Evolutionary conservation across 2,797 vertebrate species (phyloP).

Genomic region (Natrix natrix): DNA sequence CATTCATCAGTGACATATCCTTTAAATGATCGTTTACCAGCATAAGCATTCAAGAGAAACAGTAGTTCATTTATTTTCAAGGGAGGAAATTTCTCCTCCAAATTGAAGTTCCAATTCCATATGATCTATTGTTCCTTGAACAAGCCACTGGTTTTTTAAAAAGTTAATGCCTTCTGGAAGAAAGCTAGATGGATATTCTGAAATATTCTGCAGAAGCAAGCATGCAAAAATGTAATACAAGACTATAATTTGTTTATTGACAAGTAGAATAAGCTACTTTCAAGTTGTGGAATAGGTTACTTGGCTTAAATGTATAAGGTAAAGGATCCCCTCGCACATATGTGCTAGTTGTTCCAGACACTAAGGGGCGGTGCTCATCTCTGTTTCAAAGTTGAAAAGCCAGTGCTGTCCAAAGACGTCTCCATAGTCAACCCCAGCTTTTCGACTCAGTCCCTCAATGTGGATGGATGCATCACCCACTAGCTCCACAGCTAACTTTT

Average conservation of each 20-base stretch:
- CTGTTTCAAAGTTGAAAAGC: too few relatives aligned
- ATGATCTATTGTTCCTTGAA: slow-evolving; percentile 46
- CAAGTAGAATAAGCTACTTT: background rate
- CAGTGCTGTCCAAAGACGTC: too few relatives aligned
- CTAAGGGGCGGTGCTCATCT: too few relatives aligned
- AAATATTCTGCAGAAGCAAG: background rate
- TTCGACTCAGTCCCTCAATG: too few relatives aligned
- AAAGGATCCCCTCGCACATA: too few relatives aligned
- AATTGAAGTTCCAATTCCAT: slow-evolving; percentile 52
- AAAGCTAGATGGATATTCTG: background rate
- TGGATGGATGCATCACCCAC: too few relatives aligned
- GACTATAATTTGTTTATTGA: background rate
- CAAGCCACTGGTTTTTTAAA: slow-evolving; percentile 40
- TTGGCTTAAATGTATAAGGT: background rate
- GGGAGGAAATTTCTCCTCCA: slow-evolving; percentile 40
- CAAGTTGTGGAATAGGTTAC: background rate
- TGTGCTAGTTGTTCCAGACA: too few relatives aligned
- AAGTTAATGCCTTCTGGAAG: background rate
- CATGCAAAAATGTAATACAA: background rate
- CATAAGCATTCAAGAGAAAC: slow-evolving; percentile 25
- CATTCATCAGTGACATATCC: slow-evolving; percentile 26
- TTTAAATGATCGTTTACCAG: slow-evolving; percentile 54
- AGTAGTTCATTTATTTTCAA: slow-evolving; percentile 32
- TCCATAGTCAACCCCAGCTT: too few relatives aligned
- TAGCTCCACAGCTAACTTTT: too few relatives aligned